Percentiles rank a stretch among this genome's conserved stretches.
Conservation (phyloP, 2,113 vertebrate genomes). For the Phyllostomus hastatus region DNA sequence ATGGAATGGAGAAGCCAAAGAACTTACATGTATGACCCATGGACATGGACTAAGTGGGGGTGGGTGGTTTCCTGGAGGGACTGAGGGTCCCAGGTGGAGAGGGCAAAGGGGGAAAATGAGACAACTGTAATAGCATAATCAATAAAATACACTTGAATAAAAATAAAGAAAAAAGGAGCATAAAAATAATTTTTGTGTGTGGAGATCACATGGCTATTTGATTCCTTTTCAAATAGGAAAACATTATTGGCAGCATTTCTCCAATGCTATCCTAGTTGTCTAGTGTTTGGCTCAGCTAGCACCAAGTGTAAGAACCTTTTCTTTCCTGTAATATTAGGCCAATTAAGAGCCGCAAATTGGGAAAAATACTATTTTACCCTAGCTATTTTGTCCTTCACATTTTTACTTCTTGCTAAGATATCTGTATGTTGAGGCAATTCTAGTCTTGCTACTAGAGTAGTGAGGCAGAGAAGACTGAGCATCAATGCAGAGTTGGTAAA, state of each 20-base stretch:
- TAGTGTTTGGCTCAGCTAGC: neutral
- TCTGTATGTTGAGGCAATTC: neutral
- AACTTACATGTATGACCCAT: too few relatives aligned
- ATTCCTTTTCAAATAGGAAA: neutral
- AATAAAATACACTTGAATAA: too few relatives aligned
- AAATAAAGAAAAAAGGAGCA: neutral
- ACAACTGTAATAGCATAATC: too few relatives aligned
- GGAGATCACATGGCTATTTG: neutral
- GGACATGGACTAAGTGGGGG: too few relatives aligned
- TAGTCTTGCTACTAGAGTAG: neutral
- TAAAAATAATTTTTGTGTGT: neutral
- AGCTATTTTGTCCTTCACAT: neutral
- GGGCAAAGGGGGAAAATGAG: too few relatives aligned
- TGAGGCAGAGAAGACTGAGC: neutral
- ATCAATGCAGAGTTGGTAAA: neutral
- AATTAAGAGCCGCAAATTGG: neutral
- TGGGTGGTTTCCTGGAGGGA: too few relatives aligned
- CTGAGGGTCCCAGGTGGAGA: too few relatives aligned
- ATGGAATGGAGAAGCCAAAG: too few relatives aligned
- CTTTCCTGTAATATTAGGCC: neutral
- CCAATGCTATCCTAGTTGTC: neutral
- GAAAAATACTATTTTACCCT: neutral
- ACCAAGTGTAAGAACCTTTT: neutral
- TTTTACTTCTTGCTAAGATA: neutral
- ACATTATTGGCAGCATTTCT: neutral